phyloP scores from a whole-genome alignment of 2,113 vertebrate species.

The Coracopsis vasa region DNA sequence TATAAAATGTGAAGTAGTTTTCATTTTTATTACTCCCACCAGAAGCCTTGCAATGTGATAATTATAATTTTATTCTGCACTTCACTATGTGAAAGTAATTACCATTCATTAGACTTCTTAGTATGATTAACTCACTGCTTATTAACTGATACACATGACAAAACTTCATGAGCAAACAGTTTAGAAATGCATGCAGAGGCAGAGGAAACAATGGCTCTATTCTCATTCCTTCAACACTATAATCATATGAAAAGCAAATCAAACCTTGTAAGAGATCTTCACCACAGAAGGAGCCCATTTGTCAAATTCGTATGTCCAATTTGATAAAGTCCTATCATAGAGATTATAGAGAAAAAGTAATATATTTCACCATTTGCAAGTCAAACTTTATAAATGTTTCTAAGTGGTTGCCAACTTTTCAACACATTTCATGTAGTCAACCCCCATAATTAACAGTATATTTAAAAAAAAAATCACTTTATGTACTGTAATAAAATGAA shows the following conservation, averaged over 20 bases:
- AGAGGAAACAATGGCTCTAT: not conserved
- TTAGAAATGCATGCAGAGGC: slow-evolving; percentile 31
- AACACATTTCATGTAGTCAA: not conserved
- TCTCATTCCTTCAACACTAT: not conserved
- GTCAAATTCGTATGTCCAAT: slow-evolving; percentile 97
- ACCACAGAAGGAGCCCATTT: slow-evolving; percentile 98
- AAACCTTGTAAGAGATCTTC: slow-evolving; percentile 98
- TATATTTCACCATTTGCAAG: not conserved
- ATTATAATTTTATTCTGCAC: slow-evolving; percentile 62
- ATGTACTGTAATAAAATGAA: not conserved
- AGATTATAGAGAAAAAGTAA: not conserved
- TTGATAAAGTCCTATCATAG: slow-evolving; percentile 88
- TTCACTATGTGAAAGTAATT: slow-evolving; percentile 66
- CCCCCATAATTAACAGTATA: not conserved
- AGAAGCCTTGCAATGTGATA: slow-evolving; percentile 49
- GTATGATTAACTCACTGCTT: slow-evolving; percentile 47
- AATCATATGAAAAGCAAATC: slow-evolving; percentile 37
- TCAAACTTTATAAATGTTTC: not conserved
- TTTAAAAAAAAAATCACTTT: not conserved
- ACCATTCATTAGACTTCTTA: not conserved
- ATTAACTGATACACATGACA: slow-evolving; percentile 30
- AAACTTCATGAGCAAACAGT: slow-evolving; percentile 40
- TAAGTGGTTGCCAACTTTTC: not conserved
- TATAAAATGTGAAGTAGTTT: not conserved
- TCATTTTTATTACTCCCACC: slow-evolving; percentile 39